Conservation (phyloP, 2,888 invertebrate species). For the Cheilosia urbana region DNA sequence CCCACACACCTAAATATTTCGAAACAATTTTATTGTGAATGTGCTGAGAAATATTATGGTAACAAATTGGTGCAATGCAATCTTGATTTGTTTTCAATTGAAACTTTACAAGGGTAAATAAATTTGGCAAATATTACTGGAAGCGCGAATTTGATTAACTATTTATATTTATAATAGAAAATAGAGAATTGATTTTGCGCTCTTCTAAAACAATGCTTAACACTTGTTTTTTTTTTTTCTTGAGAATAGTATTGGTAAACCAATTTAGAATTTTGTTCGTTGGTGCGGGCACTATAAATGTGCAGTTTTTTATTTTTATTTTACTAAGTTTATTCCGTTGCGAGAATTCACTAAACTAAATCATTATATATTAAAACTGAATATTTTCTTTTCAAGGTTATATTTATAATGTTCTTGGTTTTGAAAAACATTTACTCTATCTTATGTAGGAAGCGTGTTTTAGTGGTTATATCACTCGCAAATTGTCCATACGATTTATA, state of each 20-base stretch:
- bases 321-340: constrained; percentile 55
- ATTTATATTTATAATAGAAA: constrained; percentile 67
- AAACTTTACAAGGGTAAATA: constrained; percentile 68
- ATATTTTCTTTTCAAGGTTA: constrained; percentile 75
- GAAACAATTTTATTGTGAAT: constrained; percentile 12
- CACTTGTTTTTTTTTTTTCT: constrained; percentile 51
- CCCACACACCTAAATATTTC: constrained; percentile 33
- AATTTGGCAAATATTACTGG: constrained; percentile 83
- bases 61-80: constrained; percentile 71
- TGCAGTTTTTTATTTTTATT: constrained; percentile 44
- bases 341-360: constrained; percentile 44
- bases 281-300: constrained; percentile 74
- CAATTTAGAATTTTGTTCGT: constrained; percentile 72
- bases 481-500: constrained; percentile 75
- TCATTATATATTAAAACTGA: constrained; percentile 67
- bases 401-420: constrained; percentile 76
- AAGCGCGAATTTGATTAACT: constrained; percentile 81
- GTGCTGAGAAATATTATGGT: constrained; percentile 68
- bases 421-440: constrained; percentile 51
- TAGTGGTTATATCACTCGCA: constrained; percentile 80
- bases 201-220: constrained; percentile 74
- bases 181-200: constrained; percentile 69
- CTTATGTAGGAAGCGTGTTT: constrained; percentile 80
- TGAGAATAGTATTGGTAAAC: constrained; percentile 56
- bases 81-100: constrained; percentile 39